Evolutionary conservation across 2,888 invertebrate species (phyloP).

Genomic region (Drosophila mimica): DNA sequence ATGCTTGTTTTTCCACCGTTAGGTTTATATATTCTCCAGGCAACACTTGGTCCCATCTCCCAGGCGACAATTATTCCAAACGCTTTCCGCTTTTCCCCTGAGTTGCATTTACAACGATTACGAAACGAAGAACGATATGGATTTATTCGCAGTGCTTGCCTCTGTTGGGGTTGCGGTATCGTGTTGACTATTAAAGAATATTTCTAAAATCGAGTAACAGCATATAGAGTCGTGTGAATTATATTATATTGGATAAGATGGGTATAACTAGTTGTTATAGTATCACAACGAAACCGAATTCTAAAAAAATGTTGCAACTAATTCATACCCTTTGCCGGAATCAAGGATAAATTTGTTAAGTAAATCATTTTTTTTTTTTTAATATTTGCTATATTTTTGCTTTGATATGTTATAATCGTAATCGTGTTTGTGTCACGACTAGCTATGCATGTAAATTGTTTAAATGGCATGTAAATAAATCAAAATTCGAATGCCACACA

Average conservation of each 20-base stretch:
- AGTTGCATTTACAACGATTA: background rate
- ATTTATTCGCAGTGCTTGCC: background rate
- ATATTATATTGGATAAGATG: background rate
- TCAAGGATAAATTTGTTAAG: no score
- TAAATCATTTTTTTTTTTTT: background rate
- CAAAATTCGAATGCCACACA: slow-evolving; percentile 45
- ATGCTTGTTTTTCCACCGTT: background rate
- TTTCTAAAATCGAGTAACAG: background rate
- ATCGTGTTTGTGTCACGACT: slow-evolving; percentile 17
- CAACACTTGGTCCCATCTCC: background rate
- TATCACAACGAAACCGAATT: background rate
- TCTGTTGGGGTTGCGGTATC: background rate
- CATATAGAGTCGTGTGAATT: background rate
- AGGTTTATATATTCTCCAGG: background rate
- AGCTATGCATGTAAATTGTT: slow-evolving; percentile 17
- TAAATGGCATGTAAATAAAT: slow-evolving; percentile 62
- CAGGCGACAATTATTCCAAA: background rate
- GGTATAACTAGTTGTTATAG: background rate
- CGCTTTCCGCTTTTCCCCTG: background rate
- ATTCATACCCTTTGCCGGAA: background rate
- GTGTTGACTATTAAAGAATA: background rate
- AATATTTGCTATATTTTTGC: background rate
- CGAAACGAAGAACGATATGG: background rate
- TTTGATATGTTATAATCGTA: background rate
- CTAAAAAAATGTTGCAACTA: background rate